phyloP scores from a whole-genome alignment of 2,113 vertebrate genomes.

The Leuciscus idus region DNA sequence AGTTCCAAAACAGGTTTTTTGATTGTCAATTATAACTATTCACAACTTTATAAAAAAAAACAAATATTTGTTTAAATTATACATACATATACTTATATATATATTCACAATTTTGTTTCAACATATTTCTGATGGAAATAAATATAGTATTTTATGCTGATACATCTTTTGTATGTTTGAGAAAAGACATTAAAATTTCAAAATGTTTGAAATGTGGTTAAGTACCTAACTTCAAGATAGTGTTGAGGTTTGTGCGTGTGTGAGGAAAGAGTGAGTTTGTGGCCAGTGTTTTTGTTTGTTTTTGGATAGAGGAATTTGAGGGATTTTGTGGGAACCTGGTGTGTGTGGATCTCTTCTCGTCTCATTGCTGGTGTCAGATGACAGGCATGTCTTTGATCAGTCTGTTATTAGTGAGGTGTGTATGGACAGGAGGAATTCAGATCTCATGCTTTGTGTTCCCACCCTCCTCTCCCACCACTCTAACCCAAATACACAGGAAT shows the following conservation, averaged over 20 bases:
- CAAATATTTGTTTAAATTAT: no score
- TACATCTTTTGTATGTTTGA: background rate
- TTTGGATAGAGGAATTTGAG: background rate
- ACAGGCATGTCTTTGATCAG: constrained; percentile 63
- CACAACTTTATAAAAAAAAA: no score
- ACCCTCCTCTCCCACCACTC: background rate
- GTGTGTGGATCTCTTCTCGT: constrained; percentile 35
- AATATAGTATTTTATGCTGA: background rate
- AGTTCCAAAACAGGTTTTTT: no score
- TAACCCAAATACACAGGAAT: background rate
- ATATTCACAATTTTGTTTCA: background rate
- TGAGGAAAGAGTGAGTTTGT: background rate
- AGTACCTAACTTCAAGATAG: background rate
- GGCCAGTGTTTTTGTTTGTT: background rate
- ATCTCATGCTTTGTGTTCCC: constrained; percentile 40
- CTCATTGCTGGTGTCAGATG: constrained; percentile 33
- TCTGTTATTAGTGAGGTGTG: constrained; percentile 64
- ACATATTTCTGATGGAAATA: background rate
- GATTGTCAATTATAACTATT: no score
- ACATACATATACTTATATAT: no score
- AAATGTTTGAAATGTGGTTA: background rate
- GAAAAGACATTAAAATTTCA: background rate
- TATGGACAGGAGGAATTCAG: constrained; percentile 58
- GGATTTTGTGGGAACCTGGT: constrained; percentile 4
- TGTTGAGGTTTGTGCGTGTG: background rate